These are phyloP conservation scores for Tetranychus piercei DNA, from an alignment of 2,888 invertebrate species.

Conservation along the genomic window DNA sequence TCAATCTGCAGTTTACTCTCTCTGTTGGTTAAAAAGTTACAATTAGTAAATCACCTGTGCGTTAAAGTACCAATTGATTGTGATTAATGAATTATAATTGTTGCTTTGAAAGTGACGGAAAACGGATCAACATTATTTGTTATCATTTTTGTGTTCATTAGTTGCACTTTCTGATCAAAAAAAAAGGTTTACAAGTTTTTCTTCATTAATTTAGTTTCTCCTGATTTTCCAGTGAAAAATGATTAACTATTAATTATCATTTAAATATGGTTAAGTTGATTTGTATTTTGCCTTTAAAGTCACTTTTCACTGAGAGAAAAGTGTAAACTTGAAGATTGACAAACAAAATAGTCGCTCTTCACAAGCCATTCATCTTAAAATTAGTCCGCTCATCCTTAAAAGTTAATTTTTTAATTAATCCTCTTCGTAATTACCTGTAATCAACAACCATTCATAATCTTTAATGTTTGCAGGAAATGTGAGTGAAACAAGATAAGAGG, in stretches of 20 bases:
- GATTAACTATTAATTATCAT: not conserved
- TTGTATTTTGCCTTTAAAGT: not conserved
- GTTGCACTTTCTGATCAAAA: not conserved
- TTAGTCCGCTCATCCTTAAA: not conserved
- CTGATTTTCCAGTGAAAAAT: not conserved
- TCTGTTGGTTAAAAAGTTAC: not conserved
- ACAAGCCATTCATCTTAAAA: not conserved
- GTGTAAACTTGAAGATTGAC: not conserved
- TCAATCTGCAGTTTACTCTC: not conserved
- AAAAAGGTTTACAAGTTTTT: not conserved
- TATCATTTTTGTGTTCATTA: not conserved
- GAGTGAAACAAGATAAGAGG: constrained; percentile 4
- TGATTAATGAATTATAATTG: not conserved
- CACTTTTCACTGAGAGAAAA: no score
- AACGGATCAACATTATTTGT: not conserved
- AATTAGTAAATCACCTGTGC: not conserved
- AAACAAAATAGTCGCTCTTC: not conserved
- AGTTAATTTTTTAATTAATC: not conserved
- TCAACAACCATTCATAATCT: not conserved
- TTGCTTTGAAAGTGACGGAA: not conserved
- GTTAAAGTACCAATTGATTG: not conserved
- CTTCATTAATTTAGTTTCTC: no score
- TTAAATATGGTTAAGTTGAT: not conserved
- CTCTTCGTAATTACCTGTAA: not conserved
- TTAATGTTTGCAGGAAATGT: not conserved